Base-by-base conservation (phyloP, 2,797 vertebrate species). In the Iguana delicatissima region DNA sequence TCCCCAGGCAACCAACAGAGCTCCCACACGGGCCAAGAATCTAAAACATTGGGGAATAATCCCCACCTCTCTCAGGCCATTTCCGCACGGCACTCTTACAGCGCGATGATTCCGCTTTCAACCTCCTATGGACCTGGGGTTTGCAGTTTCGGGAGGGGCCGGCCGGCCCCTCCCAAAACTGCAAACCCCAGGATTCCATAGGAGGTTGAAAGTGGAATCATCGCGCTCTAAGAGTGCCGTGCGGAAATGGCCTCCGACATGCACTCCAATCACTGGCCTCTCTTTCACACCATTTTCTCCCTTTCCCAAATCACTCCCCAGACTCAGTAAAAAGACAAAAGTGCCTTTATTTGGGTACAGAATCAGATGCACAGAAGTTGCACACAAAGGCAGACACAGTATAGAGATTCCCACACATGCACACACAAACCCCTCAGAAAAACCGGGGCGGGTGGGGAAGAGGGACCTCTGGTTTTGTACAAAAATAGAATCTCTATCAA, bases 271-370 rank as follows among this genome's bases (percentile, higher is more conserved):
- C 12, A 2, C 50, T 22, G 10, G 4, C 55, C 26, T 18, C 50
- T 55, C 55, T 29, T 22, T 35, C 52, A 16, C 3, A n/a, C 35
- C 52, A 32, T 12, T 18, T 42, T 42, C 42, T 42, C 35, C 69
- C 1, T 29, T 74, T 46, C 35, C 67, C 81, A 64, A 55, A 85
- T 50, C 42, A 62, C 24, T 74, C 2, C 1, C 32, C 8, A 8
- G 46, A 69, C n/a, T 35, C 77, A 9, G 6, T 18, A 1, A 16
- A 89, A 69, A 89, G 26, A 38, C 82, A 29, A 52, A 29, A 42
- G 24, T 22, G 16, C 46, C 13, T 79, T 85, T 89, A 89, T 89
- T 85, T 55, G 42, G 59, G 46, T 52, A 79, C 59, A 69, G 82
- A 84, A 50, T 77, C 81, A 7, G 42, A 35, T 52, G 26, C 80